These are phyloP conservation scores for Papilio dardanus DNA, from an alignment of 1,140 invertebrate genomes.

Conservation along the genomic window DNA sequence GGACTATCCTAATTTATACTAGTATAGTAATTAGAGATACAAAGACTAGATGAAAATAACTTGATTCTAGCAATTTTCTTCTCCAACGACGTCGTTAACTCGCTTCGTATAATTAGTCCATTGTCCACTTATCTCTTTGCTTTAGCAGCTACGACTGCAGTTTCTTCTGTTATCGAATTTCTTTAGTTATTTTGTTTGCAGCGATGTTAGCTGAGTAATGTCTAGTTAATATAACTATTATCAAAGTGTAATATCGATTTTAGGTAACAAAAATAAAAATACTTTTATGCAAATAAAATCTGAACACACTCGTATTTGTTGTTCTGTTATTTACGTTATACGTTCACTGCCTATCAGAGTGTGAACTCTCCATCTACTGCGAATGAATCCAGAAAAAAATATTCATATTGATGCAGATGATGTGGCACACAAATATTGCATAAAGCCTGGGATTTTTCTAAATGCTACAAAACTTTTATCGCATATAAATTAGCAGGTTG, in stretches of 20 bases:
- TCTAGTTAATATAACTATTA: background rate
- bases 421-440: background rate
- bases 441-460: background rate
- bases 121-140: background rate
- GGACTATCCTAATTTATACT: too few relatives aligned
- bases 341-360: background rate
- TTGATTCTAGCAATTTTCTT: background rate
- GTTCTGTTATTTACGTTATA: background rate
- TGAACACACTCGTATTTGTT: too few relatives aligned
- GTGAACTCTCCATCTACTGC: background rate
- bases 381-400: background rate
- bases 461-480: background rate
- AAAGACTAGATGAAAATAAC: background rate
- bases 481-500: background rate
- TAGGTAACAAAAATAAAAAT: background rate
- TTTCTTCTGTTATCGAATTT: background rate
- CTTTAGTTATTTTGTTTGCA: background rate
- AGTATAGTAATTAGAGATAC: background rate
- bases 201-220: background rate
- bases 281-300: background rate
- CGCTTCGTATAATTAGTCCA: constrained; percentile 2
- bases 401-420: background rate
- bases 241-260: background rate
- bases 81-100: background rate
- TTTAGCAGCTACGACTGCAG: background rate